A percentile compares a stretch with the other conserved stretches of the same genome.
phyloP scores from a whole-genome alignment of 1,140 invertebrate species.

The Cheumatopsyche charites region DNA sequence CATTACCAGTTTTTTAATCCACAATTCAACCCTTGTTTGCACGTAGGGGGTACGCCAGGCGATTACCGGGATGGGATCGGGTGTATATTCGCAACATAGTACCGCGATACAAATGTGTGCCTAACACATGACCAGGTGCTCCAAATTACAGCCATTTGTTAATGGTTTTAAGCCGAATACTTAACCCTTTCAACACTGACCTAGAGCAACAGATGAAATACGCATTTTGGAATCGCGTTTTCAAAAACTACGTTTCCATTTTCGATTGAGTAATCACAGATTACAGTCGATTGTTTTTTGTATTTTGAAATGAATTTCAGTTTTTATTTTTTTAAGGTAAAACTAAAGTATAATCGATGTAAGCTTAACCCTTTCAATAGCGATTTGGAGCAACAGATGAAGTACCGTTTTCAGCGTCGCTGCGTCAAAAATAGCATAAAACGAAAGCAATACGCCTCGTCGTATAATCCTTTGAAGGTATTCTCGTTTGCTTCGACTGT shows the following conservation, averaged over 20 bases:
- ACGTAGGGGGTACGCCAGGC: constrained; percentile 24
- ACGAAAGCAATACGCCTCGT: not conserved
- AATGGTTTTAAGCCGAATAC: constrained; percentile 47
- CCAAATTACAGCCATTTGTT: constrained; percentile 49
- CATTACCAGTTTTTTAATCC: constrained; percentile 19
- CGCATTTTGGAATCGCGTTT: not conserved
- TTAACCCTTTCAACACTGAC: constrained; percentile 38
- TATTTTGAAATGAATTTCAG: too few relatives aligned
- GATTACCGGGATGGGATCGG: constrained; percentile 30
- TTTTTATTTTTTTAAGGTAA: too few relatives aligned
- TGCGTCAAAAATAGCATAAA: too few relatives aligned
- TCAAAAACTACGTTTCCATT: not conserved
- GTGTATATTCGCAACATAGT: constrained; percentile 15
- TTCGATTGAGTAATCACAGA: too few relatives aligned
- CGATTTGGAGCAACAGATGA: not conserved
- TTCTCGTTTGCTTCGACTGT: not conserved
- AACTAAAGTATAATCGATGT: too few relatives aligned
- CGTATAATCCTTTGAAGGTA: constrained; percentile 1
- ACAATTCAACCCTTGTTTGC: constrained; percentile 36
- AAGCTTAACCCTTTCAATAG: constrained; percentile 41
- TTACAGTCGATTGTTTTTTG: too few relatives aligned
- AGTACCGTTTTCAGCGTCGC: not conserved
- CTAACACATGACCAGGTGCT: constrained; percentile 43
- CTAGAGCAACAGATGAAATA: not conserved
- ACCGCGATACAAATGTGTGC: constrained; percentile 34